Evolutionary conservation across 2,797 vertebrate genomes (phyloP), one percentile per base, ranked within the genome.

Genomic region (Anas bahamensis): DNA sequence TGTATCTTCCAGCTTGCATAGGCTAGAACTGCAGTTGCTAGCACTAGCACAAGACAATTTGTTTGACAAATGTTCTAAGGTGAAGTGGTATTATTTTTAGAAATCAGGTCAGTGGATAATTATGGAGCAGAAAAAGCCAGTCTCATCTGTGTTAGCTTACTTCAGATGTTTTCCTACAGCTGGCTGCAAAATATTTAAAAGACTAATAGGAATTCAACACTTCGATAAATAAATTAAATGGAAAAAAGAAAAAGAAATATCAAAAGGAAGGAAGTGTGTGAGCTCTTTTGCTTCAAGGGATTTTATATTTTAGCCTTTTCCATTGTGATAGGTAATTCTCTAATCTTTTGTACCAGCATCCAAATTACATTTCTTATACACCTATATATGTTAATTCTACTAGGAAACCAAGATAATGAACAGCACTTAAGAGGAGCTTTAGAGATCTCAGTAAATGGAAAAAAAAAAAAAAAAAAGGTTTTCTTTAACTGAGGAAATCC

Each of bases 21-120:
- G 18, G 9, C 21, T 68, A 86, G 26, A 96, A 61, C 66, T 87
- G 59, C 19, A 79, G 29, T 72, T 83, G 74, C 78, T 74, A 93
- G 56, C 53, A 80, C 31, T 63, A 85, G 79, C 56, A 79, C 31
- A 87, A 90, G 81, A 46, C 41, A 86, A 59, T 89, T 96, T 95
- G 82, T 90, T 75, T 95, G 83, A 93, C 39, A 94, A 97, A 94
- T 91, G 28, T 86, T 96, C 44, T 77, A 66, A 89, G 90, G 74
- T 95, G 37, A 95, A 92, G 76, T 72, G 61, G 59, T 11, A 80
- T 53, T 78, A 91, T 92, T 85, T 96, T 96, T 93, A 95, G 70
- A 70, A 93, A 94, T 31, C 59, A 87, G 75, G 93, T 96, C 93
- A 97, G 69, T 89, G 69, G 65, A 91, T 94, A 97, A 97, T 94